Evolutionary conservation across 2,113 vertebrate genomes (phyloP).

Genomic region (Tenebrosternarchus preto): DNA sequence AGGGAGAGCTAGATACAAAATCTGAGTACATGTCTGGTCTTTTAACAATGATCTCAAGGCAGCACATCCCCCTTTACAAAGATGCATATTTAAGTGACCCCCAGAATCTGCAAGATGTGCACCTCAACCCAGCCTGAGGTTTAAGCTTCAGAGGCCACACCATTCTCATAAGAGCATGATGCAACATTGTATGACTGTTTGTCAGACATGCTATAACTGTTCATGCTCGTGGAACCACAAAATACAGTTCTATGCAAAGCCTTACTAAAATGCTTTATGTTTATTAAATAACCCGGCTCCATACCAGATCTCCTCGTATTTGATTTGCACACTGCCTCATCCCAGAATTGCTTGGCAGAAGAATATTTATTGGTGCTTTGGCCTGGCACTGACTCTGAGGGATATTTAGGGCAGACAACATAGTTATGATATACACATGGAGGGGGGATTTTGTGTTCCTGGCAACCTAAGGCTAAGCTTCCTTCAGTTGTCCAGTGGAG

Average conservation of each 20-base stretch:
- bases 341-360: background rate
- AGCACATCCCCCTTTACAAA: background rate
- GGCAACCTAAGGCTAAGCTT: background rate
- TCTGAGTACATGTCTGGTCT: conserved; percentile 4
- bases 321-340: conserved; percentile 18
- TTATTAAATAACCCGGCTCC: background rate
- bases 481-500: background rate
- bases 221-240: background rate
- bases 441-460: background rate
- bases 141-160: too few species aligned
- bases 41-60: conserved; percentile 35
- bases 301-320: background rate
- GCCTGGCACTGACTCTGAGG: background rate
- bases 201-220: background rate
- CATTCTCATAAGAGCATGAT: background rate
- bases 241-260: background rate
- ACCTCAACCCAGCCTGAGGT: background rate
- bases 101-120: background rate
- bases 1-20: background rate
- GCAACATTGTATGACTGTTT: background rate
- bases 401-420: conserved; percentile 6
- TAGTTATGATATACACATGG: background rate
- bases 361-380: conserved; percentile 13
- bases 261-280: background rate
- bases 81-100: conserved; percentile 26